A percentile compares a stretch with the other conserved stretches of the same genome.
These are phyloP conservation scores for Halcyon leucocephala DNA, from an alignment of 2,797 vertebrate genomes.

Conservation along the genomic window DNA sequence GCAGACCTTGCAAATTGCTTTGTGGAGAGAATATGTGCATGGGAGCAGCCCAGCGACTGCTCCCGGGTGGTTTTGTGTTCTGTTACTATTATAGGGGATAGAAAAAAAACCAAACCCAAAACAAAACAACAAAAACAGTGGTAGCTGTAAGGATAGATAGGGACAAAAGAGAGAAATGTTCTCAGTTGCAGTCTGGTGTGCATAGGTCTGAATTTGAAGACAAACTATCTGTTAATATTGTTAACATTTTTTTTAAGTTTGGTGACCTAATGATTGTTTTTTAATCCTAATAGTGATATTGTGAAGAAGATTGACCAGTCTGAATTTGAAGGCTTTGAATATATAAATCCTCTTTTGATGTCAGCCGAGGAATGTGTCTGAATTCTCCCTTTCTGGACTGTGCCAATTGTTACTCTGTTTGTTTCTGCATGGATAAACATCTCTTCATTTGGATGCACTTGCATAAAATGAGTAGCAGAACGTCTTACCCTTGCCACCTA, in stretches of 20 bases:
- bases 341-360: slow-evolving; percentile 98
- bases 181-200: neutral
- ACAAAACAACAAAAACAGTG: neutral
- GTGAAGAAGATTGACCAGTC: slow-evolving; percentile 99
- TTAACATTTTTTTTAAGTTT: neutral
- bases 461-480: slow-evolving; percentile 36
- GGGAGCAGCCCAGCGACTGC: neutral
- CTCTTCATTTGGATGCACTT: slow-evolving; percentile 57
- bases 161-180: neutral
- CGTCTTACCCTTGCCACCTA: slow-evolving; percentile 50
- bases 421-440: slow-evolving; percentile 73
- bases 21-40: neutral
- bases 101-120: neutral
- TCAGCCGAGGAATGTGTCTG: slow-evolving; percentile 98
- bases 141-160: neutral
- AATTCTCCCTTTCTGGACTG: slow-evolving; percentile 57
- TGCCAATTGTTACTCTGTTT: slow-evolving; percentile 61
- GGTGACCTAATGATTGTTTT: slow-evolving; percentile 24
- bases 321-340: slow-evolving; percentile 98
- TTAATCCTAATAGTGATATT: slow-evolving; percentile 84
- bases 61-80: neutral
- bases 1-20: neutral
- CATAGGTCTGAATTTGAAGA: neutral
- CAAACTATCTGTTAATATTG: neutral
- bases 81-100: neutral